Conservation (phyloP, 2,113 vertebrate species). For the Brachyhypopomus gauderio region DNA sequence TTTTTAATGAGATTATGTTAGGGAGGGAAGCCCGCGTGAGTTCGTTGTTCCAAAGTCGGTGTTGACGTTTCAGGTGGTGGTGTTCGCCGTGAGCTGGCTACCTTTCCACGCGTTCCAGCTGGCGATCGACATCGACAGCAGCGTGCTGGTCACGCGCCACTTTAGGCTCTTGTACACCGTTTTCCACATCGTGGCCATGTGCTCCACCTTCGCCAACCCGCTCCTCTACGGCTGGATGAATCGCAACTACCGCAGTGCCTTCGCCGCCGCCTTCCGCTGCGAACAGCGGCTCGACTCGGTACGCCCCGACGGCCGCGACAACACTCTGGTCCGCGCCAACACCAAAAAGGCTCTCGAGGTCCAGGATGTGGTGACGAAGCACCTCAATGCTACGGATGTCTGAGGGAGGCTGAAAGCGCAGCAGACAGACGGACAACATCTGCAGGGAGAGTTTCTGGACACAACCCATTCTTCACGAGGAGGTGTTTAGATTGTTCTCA, state of each 20-base stretch:
- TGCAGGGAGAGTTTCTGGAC: not conserved
- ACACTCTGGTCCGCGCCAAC: constrained; percentile 60
- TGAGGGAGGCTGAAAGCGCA: constrained; percentile 51
- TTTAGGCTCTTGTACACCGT: constrained; percentile 91
- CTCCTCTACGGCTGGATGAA: constrained; percentile 98
- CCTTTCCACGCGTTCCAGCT: constrained; percentile 92
- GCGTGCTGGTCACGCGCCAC: constrained; percentile 82
- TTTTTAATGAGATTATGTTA: too few relatives aligned
- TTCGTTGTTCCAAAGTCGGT: not conserved
- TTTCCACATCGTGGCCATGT: constrained; percentile 93
- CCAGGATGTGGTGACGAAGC: constrained; percentile 64
- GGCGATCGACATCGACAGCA: constrained; percentile 87
- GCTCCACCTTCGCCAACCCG: constrained; percentile 91
- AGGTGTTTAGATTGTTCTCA: not conserved
- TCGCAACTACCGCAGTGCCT: constrained; percentile 89
- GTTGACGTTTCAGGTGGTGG: constrained; percentile 64
- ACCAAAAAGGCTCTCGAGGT: constrained; percentile 74
- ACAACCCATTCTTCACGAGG: not conserved
- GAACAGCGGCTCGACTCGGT: constrained; percentile 74
- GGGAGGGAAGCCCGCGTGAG: too few relatives aligned
- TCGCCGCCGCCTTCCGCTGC: constrained; percentile 84
- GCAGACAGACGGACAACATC: not conserved
- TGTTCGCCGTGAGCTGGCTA: constrained; percentile 92
- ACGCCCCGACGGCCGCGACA: constrained; percentile 72
- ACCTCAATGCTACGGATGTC: constrained; percentile 75